Evolutionary conservation across 1,140 invertebrate species (phyloP), one percentile per base, ranked within the genome.

Genomic region (Aradophagus sp.): DNA sequence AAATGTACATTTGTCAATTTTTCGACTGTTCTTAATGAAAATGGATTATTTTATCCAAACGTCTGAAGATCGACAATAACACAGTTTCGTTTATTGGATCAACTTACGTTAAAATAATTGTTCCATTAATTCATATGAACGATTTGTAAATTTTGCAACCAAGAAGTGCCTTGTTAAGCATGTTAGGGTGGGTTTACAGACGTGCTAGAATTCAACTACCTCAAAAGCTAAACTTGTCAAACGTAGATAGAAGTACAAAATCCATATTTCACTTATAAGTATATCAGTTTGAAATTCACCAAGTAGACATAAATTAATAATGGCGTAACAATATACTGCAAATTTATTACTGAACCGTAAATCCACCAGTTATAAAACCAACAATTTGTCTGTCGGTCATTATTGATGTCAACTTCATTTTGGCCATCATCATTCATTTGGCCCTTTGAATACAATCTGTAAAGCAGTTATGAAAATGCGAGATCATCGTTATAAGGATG

Each of bases 101-200:
- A 10, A 12, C 48, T 35, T n/a, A n/a, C n/a, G 32, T 8, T 23
- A 34, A 20, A 44, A 19, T 19, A 20, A 29, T 8, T 42, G 44
- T 62, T 62, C 45, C 29, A 38, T 36, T 44, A 55, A 20, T 56
- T n/a, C n/a, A n/a, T 48, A 13, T 56, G 48, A 39, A 38, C 5
- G 4, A 39, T 23, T 45, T 38, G 31, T 44, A 53, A 44, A 62
- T 35, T 52, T 36, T 29, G 36, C 35, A 27, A 47, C 34, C 47
- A 55, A 61, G 19, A 50, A 72, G 48, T 74, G 72, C 63, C 73
- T 67, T 75, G 50, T 50, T 56, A 16, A 42, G 56, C 39, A 23
- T 17, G 20, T 31, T 31, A 15, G 16, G 66, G 66, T 63, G 67
- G 67, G 39, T 63, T 68, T 61, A 48, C 65, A 68, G 44, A 45